Evolutionary conservation across 2,888 invertebrate species (phyloP), one percentile per base, ranked within the genome.

Genomic region (Prosapia bicincta): DNA sequence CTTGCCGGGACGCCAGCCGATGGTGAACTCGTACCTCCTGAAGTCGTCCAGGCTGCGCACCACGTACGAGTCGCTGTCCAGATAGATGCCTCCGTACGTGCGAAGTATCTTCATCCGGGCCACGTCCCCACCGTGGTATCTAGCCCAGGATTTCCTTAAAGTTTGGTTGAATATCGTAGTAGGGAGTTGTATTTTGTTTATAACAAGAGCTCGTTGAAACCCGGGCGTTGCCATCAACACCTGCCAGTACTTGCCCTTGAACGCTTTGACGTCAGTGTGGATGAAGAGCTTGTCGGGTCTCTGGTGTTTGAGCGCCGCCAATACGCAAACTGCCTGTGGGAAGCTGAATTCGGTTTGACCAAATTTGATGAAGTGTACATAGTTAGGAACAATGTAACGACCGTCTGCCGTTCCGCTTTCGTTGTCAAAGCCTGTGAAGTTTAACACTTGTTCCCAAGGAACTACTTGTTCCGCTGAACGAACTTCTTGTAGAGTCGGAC

Each of bases 81-180:
- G 78, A 76, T 81, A 84, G 69, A 84, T 84, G 10, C 84, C 84
- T 5, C 84, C 84, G 72, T 81, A 81, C 67, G 80, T 71, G 79
- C 79, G 81, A 26, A 84, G 74, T 20, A 83, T 78, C 15, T 79
- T 73, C n/a, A 84, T 77, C 24, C 80, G 71, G 30, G 77, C 71
- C 0, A 80, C 69, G 74, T 80, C 79, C 13, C 79, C 77, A 10
- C 76, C 79, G 72, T 80, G 80, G 71, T 74, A 78, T 20, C 30
- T 43, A 26, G 67, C 67, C 74, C 78, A 79, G 66, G 65, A 69
- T 28, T 66, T 30, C 28, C 68, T 23, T 30, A 80, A 30, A 20
- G 28, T 24, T 76, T 83, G 83, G 15, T 83, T 85, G 78, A 82
- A 85, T 23, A 85, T 83, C 72, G 83, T 82, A 7, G 82, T 82